These are phyloP conservation scores for Ellobium chinense DNA, from an alignment of 2,888 invertebrate species.

Conservation along the genomic window DNA sequence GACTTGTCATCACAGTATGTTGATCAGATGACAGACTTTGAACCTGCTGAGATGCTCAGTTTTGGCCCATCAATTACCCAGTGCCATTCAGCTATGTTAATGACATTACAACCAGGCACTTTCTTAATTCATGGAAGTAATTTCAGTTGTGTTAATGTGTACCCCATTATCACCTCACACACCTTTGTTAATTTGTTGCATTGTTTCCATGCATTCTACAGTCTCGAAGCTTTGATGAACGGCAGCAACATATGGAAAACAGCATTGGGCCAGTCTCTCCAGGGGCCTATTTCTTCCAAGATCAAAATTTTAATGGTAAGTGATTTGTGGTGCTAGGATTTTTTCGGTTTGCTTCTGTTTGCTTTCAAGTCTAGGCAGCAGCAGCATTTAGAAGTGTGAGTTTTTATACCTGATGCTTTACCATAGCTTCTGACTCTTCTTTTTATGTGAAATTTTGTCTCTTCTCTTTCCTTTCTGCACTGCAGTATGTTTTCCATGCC, in stretches of 20 bases:
- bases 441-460: not conserved
- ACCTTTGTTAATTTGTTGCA: not conserved
- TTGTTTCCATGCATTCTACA: conserved; percentile 21
- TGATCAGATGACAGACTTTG: too few relatives aligned
- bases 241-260: conserved; percentile 48
- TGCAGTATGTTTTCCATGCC: not conserved
- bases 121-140: too few relatives aligned
- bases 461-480: not conserved
- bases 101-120: too few relatives aligned
- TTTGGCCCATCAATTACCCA: too few relatives aligned
- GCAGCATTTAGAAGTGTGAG: too few relatives aligned
- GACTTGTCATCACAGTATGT: too few relatives aligned
- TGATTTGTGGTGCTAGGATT: not conserved
- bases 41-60: too few relatives aligned
- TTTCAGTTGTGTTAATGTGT: too few relatives aligned
- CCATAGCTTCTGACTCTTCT: too few relatives aligned
- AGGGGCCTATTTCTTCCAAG: conserved; percentile 67
- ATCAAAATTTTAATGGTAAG: conserved; percentile 32
- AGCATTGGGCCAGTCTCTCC: conserved; percentile 57
- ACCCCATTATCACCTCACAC: too few relatives aligned
- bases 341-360: not conserved
- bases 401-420: too few relatives aligned
- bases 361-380: not conserved
- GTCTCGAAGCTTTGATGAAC: conserved; percentile 57
- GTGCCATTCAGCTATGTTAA: too few relatives aligned